These are phyloP conservation scores for Pseudocheirus occidentalis DNA, from an alignment of 2,797 vertebrate genomes.

Conservation along the genomic window DNA sequence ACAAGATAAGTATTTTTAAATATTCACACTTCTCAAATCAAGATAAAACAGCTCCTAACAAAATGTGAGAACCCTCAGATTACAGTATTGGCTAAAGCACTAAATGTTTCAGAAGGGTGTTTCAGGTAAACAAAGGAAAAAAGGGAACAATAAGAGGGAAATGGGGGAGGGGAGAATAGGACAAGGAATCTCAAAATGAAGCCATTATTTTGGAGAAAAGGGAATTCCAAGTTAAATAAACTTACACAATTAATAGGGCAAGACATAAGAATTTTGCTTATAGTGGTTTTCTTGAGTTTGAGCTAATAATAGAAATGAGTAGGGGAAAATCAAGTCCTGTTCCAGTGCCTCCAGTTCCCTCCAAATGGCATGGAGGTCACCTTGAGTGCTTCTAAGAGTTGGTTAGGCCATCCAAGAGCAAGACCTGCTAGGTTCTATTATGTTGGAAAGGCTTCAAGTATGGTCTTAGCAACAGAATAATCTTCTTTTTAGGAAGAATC, in stretches of 20 bases:
- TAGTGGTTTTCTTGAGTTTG: not conserved
- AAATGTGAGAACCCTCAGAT: not conserved
- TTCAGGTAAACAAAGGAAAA: not conserved
- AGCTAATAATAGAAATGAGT: not conserved
- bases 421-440: not conserved
- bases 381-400: not conserved
- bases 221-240: not conserved
- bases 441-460: not conserved
- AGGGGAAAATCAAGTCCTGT: not conserved
- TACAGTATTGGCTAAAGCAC: not conserved
- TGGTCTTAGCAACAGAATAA: not conserved
- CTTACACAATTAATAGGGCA: not conserved
- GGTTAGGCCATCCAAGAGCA: not conserved
- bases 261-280: not conserved
- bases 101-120: not conserved
- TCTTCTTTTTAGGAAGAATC: not conserved
- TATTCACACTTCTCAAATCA: conserved; percentile 4
- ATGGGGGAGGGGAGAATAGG: not conserved
- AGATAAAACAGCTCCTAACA: not conserved
- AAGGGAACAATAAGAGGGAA: not conserved
- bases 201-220: not conserved
- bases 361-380: not conserved
- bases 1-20: conserved; percentile 9
- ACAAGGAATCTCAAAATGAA: not conserved
- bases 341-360: not conserved